These are phyloP conservation scores for Hypanus sabinus DNA, from an alignment of 2,113 vertebrate genomes.

Conservation along the genomic window DNA sequence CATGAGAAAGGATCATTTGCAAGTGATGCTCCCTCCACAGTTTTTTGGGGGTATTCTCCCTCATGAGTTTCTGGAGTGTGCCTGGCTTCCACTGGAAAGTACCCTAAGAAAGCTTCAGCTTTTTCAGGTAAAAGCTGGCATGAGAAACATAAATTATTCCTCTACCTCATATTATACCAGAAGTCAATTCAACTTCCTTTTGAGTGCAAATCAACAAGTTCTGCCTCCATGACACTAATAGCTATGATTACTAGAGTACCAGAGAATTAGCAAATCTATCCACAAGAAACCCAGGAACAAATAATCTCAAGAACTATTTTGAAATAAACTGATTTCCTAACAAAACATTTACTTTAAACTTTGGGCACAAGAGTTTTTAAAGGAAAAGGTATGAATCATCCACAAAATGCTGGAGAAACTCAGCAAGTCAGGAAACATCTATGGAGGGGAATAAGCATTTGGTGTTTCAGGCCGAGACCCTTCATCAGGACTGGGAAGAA, in stretches of 20 bases:
- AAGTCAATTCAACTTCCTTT: neutral
- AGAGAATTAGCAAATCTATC: neutral
- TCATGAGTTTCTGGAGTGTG: neutral
- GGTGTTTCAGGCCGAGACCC: too few relatives aligned
- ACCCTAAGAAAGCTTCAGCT: neutral
- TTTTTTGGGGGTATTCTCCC: too few relatives aligned
- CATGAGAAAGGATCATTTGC: neutral
- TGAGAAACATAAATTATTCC: too few relatives aligned
- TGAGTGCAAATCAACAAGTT: neutral
- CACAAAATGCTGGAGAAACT: too few relatives aligned
- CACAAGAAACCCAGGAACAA: neutral
- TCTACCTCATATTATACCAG: neutral
- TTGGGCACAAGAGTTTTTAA: neutral
- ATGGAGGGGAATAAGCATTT: too few relatives aligned
- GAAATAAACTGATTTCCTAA: neutral
- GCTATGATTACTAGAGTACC: neutral
- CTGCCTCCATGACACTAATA: neutral
- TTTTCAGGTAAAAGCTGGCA: neutral
- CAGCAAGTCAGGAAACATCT: too few relatives aligned
- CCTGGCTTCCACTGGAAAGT: neutral
- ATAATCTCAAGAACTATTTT: neutral
- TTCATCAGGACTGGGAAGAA: too few relatives aligned
- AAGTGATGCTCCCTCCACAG: neutral
- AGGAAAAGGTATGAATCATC: neutral
- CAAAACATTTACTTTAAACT: neutral